Evolutionary conservation across 2,113 vertebrate species (phyloP).

Genomic region (Lycocorax pyrrhopterus): DNA sequence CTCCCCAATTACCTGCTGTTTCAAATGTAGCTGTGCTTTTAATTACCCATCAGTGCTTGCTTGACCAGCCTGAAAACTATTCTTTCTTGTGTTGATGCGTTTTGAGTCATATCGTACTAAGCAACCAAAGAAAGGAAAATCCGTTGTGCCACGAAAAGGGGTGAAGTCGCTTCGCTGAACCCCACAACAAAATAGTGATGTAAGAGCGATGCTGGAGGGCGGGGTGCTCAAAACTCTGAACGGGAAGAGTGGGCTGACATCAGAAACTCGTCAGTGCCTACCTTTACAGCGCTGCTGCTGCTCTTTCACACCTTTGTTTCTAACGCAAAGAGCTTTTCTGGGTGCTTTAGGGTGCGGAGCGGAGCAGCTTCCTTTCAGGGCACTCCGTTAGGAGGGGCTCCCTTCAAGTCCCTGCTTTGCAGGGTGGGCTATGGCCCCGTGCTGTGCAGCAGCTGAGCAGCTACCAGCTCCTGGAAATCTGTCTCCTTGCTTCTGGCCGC

Average conservation of each 20-base stretch:
- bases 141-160: neutral
- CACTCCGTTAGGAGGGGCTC: neutral
- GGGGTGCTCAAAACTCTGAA: rapidly evolving
- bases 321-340: neutral
- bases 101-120: neutral
- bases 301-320: neutral
- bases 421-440: rapidly evolving
- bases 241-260: neutral
- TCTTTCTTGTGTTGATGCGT: neutral
- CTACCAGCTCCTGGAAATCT: neutral
- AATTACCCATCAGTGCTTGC: neutral
- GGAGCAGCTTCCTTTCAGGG: neutral
- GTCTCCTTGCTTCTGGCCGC: neutral
- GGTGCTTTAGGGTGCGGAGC: rapidly evolving
- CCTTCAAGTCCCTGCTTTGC: neutral
- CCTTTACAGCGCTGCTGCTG: neutral
- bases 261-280: rapidly evolving
- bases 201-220: rapidly evolving
- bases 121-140: neutral
- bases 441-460: neutral
- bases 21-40: neutral
- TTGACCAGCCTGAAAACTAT: neutral
- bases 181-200: rapidly evolving
- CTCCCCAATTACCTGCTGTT: neutral
- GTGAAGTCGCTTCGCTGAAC: rapidly evolving